Evolutionary conservation across 2,113 vertebrate genomes (phyloP), one percentile per base, ranked within the genome.

Genomic region (Menura novaehollandiae): DNA sequence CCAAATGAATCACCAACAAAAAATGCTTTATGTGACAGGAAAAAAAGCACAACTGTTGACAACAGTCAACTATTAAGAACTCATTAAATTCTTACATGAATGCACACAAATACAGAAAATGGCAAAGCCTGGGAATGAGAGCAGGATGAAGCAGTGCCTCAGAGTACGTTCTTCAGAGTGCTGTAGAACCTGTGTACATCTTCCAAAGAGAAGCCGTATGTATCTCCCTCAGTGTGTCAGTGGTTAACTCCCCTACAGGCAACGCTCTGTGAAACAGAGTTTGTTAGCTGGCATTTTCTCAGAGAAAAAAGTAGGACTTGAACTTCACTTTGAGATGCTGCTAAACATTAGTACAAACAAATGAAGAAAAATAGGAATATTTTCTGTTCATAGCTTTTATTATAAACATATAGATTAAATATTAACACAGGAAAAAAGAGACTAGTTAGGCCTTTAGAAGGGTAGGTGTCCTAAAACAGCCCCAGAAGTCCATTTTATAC

Each of bases 331-430:
- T 76, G 67, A 52, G 55, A 76, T 58, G 49, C 53, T 74, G 63
- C 23, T 73, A 77, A 62, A 72, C 32, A 32, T 5, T 69, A 26
- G 6, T 64, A 60, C 41, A 62, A 76, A 55, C 8, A 92, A 69
- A 0, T 32, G 5, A 12, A 1, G 2, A 23, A 46, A 43, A 35
- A 43, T 51, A 18, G 2, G 18, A 51, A 10, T 69, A 67, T 27
- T 58, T 91, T 74, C 32, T 87, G 18, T 69, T 91, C 18, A 37
- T 67, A 80, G 77, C 26, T 80, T 95, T 91, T 85, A 94, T 95
- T 79, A 51, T 63, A 85, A 95, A 95, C 35, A 73, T 19, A 33
- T 13, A 85, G 73, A 89, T 92, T 89, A 94, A 93, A 94, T 85
- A 94, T 55, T 73, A 89, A 33, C 43, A 66, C 26, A 85, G 32